Base-by-base conservation (phyloP, 2,797 vertebrate genomes). In the Anguilla obscura region DNA sequence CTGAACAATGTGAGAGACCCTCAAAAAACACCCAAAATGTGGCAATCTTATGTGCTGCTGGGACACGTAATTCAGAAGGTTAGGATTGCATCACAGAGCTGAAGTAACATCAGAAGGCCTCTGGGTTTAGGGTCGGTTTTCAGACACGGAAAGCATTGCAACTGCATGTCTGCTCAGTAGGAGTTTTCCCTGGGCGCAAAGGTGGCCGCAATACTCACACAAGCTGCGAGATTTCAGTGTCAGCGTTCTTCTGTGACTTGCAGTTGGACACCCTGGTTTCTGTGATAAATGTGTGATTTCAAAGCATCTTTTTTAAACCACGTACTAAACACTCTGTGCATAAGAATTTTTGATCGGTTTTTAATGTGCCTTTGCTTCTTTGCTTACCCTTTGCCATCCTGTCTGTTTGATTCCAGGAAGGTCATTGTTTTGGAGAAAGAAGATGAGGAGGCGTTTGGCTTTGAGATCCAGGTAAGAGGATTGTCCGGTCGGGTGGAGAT, bases 401-500 rank as follows among this genome's bases (percentile, higher is more conserved):
- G 48, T 33, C n/a, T 54, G 60, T 88, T 90, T 71, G 82, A 87
- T 90, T 93, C 63, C 93, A 99, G 98, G 92, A 98, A 97, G 92
- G 94, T 96, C 87, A 95, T 99, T 92, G 96, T 93, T 0, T 92
- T 99, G 93, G 96, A 98, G 94, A 99, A 99, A 90, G 95, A 94
- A 3, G 97, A 97, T 0, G 96, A 96, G 36, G 97, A 98, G 91
- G 93, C 97, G 0, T 99, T 98, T 1, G 98, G 98, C 58, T 99
- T 99, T 88, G 98, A 99, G 95, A 98, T 99, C 92, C 98, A 99
- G 98, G 98, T 99, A 93, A 95, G 96, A 90, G 52, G 88, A 90
- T 91, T 85, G 87, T 5, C 21, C 0, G 12, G 0, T 58, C 48
- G 3, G 50, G 2, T 52, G 45, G 45, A 50, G 79, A 50, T 50